phyloP scores from a whole-genome alignment of 2,797 vertebrate species.

The Peromyscus eremicus region DNA sequence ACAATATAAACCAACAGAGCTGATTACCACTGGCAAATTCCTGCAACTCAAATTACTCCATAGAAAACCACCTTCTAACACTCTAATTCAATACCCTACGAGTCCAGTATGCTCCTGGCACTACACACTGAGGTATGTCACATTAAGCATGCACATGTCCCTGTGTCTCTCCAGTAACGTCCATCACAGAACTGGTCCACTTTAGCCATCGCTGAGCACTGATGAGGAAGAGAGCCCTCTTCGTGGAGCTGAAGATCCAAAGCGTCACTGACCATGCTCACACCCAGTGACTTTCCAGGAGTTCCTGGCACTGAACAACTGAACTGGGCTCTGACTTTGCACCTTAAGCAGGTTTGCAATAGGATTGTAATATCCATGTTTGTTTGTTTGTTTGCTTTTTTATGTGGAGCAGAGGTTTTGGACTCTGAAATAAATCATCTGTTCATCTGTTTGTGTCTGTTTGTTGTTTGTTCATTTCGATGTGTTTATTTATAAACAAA shows the following conservation, averaged over 20 bases:
- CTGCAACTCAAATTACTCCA: constrained; percentile 26
- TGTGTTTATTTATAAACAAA: not conserved
- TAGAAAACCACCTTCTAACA: not conserved
- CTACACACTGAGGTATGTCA: not conserved
- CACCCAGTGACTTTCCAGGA: not conserved
- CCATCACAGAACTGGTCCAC: not conserved
- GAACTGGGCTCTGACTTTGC: not conserved
- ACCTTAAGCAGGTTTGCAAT: not conserved
- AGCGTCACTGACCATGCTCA: not conserved
- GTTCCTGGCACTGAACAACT: not conserved
- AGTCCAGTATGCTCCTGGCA: not conserved
- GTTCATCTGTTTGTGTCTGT: not conserved
- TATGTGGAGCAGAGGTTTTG: not conserved
- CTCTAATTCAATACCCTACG: not conserved
- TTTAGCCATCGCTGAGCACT: not conserved
- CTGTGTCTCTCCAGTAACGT: not conserved
- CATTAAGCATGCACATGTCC: too few relatives aligned
- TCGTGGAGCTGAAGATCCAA: not conserved
- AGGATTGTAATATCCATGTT: not conserved
- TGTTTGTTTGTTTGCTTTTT: too few relatives aligned
- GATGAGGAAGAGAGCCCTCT: not conserved
- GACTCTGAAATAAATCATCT: not conserved
- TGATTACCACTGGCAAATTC: not conserved
- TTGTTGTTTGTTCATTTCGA: not conserved
- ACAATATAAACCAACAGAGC: not conserved